Percentiles rank a stretch among this genome's conserved stretches.
phyloP scores from a whole-genome alignment of 1,140 invertebrate genomes.

The Thereuonema tuberculata region DNA sequence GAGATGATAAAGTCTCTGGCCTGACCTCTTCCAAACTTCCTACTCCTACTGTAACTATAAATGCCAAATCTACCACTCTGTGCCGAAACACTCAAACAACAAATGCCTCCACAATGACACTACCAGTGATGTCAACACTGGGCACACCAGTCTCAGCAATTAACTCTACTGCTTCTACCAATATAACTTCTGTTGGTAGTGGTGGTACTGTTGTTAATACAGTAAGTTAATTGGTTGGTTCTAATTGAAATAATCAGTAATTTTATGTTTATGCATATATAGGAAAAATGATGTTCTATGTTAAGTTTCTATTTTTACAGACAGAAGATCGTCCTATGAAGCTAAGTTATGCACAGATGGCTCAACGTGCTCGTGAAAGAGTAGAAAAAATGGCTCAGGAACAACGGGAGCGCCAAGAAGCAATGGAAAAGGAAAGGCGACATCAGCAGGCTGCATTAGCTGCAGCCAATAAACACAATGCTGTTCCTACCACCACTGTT shows the following conservation, averaged over 20 bases:
- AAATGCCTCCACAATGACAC: conserved; percentile 18
- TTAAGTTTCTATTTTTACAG: too few species aligned
- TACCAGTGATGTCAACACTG: conserved; percentile 14
- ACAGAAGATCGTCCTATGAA: conserved; percentile 26
- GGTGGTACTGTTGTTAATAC: too few species aligned
- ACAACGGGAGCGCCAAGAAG: conserved; percentile 16
- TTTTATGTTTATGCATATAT: too few species aligned
- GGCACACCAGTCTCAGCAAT: conserved; percentile 16
- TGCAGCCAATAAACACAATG: conserved; percentile 2
- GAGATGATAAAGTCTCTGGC: conserved; percentile 12
- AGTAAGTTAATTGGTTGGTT: too few species aligned
- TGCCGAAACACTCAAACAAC: background rate
- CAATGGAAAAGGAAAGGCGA: conserved; percentile 1
- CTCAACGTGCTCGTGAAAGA: conserved; percentile 51
- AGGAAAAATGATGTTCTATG: too few species aligned
- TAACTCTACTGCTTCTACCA: too few species aligned
- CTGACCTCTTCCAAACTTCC: background rate
- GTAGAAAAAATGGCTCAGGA: conserved; percentile 20
- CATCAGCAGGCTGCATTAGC: background rate
- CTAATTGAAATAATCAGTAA: too few species aligned
- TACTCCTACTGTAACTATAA: background rate
- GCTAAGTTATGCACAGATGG: conserved; percentile 70
- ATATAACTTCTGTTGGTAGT: too few species aligned
- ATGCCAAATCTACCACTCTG: background rate
- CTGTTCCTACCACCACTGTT: too few species aligned